Conservation (phyloP, 2,113 vertebrate species). For the Turnix velox region DNA sequence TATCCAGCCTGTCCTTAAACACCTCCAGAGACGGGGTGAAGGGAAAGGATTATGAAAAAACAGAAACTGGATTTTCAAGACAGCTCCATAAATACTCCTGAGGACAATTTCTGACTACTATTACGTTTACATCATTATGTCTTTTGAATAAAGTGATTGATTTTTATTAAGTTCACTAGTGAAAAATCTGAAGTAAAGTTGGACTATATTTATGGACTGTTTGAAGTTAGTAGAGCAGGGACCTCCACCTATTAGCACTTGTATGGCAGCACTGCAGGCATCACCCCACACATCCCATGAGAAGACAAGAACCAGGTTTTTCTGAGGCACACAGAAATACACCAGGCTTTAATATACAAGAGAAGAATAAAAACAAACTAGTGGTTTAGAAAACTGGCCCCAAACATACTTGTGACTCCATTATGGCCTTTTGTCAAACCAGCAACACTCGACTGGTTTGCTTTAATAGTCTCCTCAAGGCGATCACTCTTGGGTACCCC, state of each 20-base stretch:
- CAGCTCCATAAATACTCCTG: neutral
- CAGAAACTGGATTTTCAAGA: neutral
- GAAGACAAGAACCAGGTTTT: neutral
- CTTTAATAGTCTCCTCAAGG: conserved; percentile 74
- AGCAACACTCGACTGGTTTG: conserved; percentile 70
- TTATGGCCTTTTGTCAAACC: conserved; percentile 79
- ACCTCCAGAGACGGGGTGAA: no score
- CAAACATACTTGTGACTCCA: conserved; percentile 87
- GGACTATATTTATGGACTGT: neutral
- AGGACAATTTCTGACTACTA: neutral
- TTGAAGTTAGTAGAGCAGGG: neutral
- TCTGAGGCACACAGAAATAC: neutral
- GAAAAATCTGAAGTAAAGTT: neutral
- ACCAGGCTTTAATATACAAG: fast-evolving
- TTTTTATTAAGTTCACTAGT: neutral
- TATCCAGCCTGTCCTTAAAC: no score
- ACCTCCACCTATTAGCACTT: neutral
- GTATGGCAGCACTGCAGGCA: neutral
- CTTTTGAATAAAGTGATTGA: neutral
- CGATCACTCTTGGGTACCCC: conserved; percentile 67
- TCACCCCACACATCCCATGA: neutral
- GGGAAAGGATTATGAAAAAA: neutral
- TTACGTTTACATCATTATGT: neutral
- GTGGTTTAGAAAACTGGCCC: neutral
- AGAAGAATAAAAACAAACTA: fast-evolving